Base-by-base conservation (phyloP, 2,113 vertebrate genomes). In the Chauna torquata region DNA sequence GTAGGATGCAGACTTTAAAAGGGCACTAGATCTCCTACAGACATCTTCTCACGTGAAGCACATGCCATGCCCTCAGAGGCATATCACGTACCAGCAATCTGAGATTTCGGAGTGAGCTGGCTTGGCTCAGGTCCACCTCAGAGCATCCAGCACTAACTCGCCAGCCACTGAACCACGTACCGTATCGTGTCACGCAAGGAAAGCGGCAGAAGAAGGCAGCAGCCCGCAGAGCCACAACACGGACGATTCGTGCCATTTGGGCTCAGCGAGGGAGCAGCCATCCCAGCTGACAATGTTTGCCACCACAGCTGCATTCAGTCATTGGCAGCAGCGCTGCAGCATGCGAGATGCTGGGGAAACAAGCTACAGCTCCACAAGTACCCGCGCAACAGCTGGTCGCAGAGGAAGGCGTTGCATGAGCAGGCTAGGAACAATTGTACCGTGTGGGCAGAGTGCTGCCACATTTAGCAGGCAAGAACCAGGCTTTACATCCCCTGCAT, bases 21-120 rank as follows among this genome's bases (percentile, higher is more conserved):
- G 11, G 25, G 40, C 4, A 3, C 24, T 1, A 34, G 42, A 34
- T 25, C 40, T 42, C 54, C 23, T 3, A 2, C 19, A 32, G 52
- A 54, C 1, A 0, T 27, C 25, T 45, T 24, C 32, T 77, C 54
- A 27, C 0, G 1, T 1, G 2, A 59, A 49, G 23, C 49, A 9
- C 19, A 4, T 0, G 1, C 55, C 1, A 0, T 6, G 47, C 14
- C 82, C 66, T 75, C 50, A 7, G 1, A 0, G 0, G 74, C 27
- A 27, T 44, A 8, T 5, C 75, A 19, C 20, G 49, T 80, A 47
- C 23, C 47, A 11, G n/a, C 0, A 4, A 59, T 9, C 16, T 0
- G 5, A 50, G 30, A 18, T 9, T 11, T 38, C 32, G 0, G 4
- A 71, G 64, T 4, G 2, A 17, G 14, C 47, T 10, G 28, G 15